Percentiles rank a stretch among this genome's conserved stretches.
Conservation (phyloP, 2,888 invertebrate species). For the Sminthurides aquaticus region DNA sequence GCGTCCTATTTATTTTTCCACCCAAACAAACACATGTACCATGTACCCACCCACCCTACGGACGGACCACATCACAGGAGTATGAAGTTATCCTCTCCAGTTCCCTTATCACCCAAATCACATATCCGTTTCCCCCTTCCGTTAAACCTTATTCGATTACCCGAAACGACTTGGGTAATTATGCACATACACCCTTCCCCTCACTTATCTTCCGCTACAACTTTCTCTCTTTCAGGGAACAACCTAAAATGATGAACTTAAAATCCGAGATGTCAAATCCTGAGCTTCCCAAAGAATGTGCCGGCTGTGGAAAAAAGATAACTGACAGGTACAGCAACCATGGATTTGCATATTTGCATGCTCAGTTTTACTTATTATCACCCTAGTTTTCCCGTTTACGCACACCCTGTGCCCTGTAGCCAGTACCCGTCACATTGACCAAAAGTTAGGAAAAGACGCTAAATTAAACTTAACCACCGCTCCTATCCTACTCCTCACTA, state of each 20-base stretch:
- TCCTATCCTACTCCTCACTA: too few species aligned
- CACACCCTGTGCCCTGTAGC: too few species aligned
- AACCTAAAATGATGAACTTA: constrained; percentile 39
- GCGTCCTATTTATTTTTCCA: background rate
- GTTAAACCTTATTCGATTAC: background rate
- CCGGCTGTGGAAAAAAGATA: constrained; percentile 78
- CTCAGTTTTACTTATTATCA: too few species aligned
- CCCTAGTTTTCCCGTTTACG: too few species aligned
- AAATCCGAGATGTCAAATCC: constrained; percentile 38
- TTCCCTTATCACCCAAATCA: background rate
- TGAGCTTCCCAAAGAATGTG: constrained; percentile 58
- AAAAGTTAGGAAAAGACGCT: too few species aligned
- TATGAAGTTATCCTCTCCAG: background rate
- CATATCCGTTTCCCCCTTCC: background rate
- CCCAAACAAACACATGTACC: background rate
- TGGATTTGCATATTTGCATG: too few species aligned
- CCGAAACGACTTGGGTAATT: background rate
- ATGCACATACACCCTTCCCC: background rate
- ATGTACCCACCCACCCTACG: too few species aligned
- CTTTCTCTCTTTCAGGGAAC: background rate
- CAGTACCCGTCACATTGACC: too few species aligned
- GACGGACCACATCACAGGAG: background rate
- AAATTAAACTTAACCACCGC: too few species aligned
- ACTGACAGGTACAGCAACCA: constrained; percentile 71
- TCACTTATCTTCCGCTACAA: too few species aligned